Evolutionary conservation across 2,797 vertebrate genomes (phyloP).

Genomic region (Labroides dimidiatus): DNA sequence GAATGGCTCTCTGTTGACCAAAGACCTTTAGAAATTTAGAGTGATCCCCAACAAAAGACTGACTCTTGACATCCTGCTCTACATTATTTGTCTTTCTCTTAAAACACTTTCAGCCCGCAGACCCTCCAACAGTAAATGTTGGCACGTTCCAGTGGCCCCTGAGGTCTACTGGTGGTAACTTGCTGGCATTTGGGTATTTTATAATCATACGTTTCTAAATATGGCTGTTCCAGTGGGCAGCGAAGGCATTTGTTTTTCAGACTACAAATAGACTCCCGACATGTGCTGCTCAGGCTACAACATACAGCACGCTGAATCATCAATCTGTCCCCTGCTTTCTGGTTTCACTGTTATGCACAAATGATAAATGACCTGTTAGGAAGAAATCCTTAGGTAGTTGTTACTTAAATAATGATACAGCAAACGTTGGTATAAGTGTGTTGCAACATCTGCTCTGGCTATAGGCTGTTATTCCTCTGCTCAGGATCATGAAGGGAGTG

Average conservation of each 20-base stretch:
- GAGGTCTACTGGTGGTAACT: constrained; percentile 44
- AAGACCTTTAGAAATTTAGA: constrained; percentile 37
- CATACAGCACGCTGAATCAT: constrained; percentile 25
- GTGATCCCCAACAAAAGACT: constrained; percentile 26
- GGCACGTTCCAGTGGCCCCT: constrained; percentile 34
- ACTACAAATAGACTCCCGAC: constrained; percentile 22
- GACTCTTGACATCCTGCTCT: constrained; percentile 25
- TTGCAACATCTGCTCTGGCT: constrained; percentile 68
- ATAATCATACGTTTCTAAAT: constrained; percentile 56
- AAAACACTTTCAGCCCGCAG: constrained; percentile 27
- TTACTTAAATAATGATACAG: constrained; percentile 64
- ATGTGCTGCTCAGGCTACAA: constrained; percentile 8
- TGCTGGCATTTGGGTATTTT: constrained; percentile 59
- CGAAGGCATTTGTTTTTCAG: constrained; percentile 60
- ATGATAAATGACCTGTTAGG: constrained; percentile 57
- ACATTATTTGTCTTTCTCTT: constrained; percentile 59
- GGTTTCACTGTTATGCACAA: constrained; percentile 39
- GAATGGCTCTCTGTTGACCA: constrained; percentile 38
- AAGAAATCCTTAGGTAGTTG: constrained; percentile 55
- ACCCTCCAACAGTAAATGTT: constrained; percentile 32
- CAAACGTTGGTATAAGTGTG: constrained; percentile 48
- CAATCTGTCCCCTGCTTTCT: constrained; percentile 40
- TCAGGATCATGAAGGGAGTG: constrained; percentile 57
- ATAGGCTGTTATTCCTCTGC: constrained; percentile 48
- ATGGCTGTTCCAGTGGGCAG: constrained; percentile 38